phyloP scores from a whole-genome alignment of 2,797 vertebrate species.

The Merluccius polli region DNA sequence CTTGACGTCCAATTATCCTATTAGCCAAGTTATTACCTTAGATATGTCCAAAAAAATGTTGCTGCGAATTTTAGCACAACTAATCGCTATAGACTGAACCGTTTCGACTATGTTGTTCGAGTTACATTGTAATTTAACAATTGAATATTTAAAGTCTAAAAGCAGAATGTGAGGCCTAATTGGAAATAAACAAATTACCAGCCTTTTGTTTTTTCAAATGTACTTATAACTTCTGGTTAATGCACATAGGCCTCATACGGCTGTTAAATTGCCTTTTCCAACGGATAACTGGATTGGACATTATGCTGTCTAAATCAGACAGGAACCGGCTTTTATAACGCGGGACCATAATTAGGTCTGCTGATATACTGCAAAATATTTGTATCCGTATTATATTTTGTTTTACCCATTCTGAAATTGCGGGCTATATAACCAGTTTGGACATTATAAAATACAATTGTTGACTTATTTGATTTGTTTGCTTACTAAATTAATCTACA shows the following conservation, averaged over 20 bases:
- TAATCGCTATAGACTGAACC: not conserved
- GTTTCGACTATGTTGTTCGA: not conserved
- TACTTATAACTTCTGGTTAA: not conserved
- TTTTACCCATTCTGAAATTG: too few species aligned
- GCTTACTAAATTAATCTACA: not conserved
- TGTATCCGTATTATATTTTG: too few species aligned
- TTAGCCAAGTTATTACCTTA: not conserved
- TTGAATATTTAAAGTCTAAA: not conserved
- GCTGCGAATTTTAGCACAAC: not conserved
- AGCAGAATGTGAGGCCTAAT: not conserved
- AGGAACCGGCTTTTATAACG: not conserved
- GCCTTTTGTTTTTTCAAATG: not conserved
- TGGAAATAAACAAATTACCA: not conserved
- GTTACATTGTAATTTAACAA: not conserved
- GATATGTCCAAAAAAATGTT: not conserved
- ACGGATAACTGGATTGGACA: not conserved
- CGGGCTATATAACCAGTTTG: not conserved
- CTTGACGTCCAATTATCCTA: not conserved
- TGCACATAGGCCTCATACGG: not conserved
- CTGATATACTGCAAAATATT: not conserved
- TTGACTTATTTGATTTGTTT: not conserved
- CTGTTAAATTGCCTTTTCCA: not conserved
- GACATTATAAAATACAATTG: not conserved
- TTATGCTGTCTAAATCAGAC: not conserved
- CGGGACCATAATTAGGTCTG: too few species aligned